Evolutionary conservation across 2,113 vertebrate species (phyloP).

Genomic region (Lanius ludovicianus): DNA sequence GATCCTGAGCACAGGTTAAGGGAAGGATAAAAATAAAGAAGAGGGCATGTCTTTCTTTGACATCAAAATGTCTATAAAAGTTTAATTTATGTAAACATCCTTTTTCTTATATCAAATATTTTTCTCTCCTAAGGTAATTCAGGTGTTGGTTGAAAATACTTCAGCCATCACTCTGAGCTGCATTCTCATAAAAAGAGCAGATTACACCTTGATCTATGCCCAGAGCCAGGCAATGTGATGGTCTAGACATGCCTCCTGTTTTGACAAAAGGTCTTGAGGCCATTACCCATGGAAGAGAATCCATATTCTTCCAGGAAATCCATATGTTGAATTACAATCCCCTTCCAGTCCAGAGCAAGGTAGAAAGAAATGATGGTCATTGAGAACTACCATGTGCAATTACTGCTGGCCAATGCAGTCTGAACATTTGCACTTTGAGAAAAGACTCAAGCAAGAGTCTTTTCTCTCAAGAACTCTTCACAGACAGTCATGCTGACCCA

Average conservation of each 20-base stretch:
- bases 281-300: not conserved
- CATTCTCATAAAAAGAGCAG: not conserved
- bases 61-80: not conserved
- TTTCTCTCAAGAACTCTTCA: not conserved
- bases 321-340: not conserved
- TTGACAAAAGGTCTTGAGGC: not conserved
- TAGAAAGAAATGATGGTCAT: not conserved
- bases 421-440: not conserved
- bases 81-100: not conserved
- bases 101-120: not conserved
- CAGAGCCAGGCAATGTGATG: not conserved
- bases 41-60: not conserved
- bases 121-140: not conserved
- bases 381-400: not conserved
- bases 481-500: not conserved
- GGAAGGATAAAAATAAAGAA: not conserved
- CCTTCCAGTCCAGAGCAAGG: not conserved
- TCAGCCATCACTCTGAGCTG: not conserved
- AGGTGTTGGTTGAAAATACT: not conserved
- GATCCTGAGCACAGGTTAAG: not conserved
- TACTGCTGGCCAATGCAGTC: not conserved
- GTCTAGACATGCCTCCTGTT: not conserved
- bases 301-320: not conserved
- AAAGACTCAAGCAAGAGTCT: not conserved
- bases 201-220: fast-evolving